A percentile compares a stretch with the other conserved stretches of the same genome.
Conservation (phyloP, 2,113 vertebrate species). For the Pteronura brasiliensis region DNA sequence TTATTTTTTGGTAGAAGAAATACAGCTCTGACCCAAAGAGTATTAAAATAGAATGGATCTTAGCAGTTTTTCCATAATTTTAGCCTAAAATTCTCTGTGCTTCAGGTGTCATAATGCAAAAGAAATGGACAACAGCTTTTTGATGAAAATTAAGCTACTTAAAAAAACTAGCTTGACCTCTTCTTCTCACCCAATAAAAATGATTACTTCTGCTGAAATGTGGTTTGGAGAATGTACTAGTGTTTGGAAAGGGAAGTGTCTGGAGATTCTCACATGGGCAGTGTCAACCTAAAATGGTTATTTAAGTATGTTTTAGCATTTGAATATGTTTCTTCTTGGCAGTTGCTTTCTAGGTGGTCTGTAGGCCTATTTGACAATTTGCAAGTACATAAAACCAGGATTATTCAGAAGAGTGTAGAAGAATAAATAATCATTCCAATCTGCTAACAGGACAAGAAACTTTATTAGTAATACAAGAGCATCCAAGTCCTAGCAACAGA, state of each 20-base stretch:
- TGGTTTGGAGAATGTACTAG: constrained; percentile 18
- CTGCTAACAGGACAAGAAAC: not conserved
- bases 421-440: not conserved
- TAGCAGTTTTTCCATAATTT: not conserved
- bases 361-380: not conserved
- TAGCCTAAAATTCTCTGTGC: not conserved
- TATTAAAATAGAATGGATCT: not conserved
- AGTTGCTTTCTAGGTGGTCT: constrained; percentile 38
- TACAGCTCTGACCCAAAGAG: not conserved
- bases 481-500: not conserved
- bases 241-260: constrained; percentile 47
- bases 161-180: constrained; percentile 34
- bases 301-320: constrained; percentile 6
- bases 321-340: not conserved
- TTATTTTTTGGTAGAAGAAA: not conserved
- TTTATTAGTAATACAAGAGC: not conserved
- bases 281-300: constrained; percentile 6
- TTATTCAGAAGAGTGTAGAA: not conserved
- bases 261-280: constrained; percentile 44
- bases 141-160: constrained; percentile 50
- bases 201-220: constrained; percentile 43
- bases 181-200: constrained; percentile 56
- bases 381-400: not conserved
- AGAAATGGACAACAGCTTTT: not conserved
- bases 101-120: not conserved